phyloP scores from a whole-genome alignment of 2,888 invertebrate species.

The Drosophila planitibia region DNA sequence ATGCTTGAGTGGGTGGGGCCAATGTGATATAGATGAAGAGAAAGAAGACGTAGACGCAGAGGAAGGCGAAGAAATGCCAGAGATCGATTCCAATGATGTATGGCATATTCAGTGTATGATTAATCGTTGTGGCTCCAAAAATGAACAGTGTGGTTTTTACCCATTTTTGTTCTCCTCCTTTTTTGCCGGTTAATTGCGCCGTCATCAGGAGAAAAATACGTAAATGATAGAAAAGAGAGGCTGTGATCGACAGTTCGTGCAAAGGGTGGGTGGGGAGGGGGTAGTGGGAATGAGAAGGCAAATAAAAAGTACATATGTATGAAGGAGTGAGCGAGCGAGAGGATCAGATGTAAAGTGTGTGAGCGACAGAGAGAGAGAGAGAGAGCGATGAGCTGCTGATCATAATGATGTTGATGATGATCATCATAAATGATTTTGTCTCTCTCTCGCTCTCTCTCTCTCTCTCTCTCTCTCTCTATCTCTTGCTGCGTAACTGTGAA shows the following conservation, averaged over 20 bases:
- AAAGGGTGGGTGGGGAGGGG: background rate
- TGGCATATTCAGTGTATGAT: constrained; percentile 30
- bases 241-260: constrained; percentile 1
- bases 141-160: constrained; percentile 7
- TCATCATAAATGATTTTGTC: constrained; percentile 32
- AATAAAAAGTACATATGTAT: background rate
- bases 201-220: constrained; percentile 5
- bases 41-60: background rate
- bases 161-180: background rate
- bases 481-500: constrained; percentile 13
- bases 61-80: constrained; percentile 8
- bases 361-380: background rate
- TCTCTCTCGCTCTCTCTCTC: background rate
- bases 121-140: constrained; percentile 30
- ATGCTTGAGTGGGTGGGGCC: constrained; percentile 29
- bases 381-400: constrained; percentile 6
- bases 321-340: background rate
- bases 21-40: constrained; percentile 3
- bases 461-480: background rate
- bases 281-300: background rate
- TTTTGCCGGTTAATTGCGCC: constrained; percentile 39
- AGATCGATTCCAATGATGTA: constrained; percentile 21
- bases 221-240: background rate
- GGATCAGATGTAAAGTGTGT: constrained; percentile 34
- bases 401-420: constrained; percentile 16